phyloP scores from a whole-genome alignment of 2,888 invertebrate species.

The Troides helena region DNA sequence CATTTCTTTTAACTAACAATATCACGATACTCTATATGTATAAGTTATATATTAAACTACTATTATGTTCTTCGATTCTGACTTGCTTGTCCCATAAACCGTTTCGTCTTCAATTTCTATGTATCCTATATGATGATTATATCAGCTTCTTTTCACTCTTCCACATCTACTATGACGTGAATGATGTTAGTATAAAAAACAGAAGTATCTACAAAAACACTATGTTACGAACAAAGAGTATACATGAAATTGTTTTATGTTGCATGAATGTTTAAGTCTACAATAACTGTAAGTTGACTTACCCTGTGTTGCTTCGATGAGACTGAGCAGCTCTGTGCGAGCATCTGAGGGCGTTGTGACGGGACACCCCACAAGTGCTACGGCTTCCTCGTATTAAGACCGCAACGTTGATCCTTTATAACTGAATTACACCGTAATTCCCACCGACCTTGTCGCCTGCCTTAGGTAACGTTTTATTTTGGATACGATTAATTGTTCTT shows the following conservation, averaged over 20 bases:
- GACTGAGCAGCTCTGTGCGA: constrained; percentile 65
- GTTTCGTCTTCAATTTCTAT: too few species aligned
- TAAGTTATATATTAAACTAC: too few species aligned
- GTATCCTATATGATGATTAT: too few species aligned
- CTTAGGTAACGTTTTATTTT: constrained; percentile 51
- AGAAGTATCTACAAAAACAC: background rate
- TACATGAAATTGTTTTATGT: too few species aligned
- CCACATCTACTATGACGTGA: too few species aligned
- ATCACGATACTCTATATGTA: too few species aligned
- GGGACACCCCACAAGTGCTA: constrained; percentile 61
- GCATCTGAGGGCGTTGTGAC: constrained; percentile 38
- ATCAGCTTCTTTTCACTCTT: too few species aligned
- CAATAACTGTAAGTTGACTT: constrained; percentile 17
- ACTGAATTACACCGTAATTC: constrained; percentile 65
- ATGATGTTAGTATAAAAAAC: too few species aligned
- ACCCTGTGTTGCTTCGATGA: constrained; percentile 39
- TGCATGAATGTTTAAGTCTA: background rate
- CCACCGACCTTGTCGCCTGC: constrained; percentile 52
- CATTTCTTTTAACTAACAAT: too few species aligned
- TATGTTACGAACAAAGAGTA: too few species aligned
- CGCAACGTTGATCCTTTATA: constrained; percentile 54
- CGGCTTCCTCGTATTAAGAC: constrained; percentile 69
- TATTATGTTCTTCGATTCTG: too few species aligned
- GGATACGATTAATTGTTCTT: constrained; percentile 30
- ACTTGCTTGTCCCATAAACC: too few species aligned